Conservation (phyloP, 2,888 invertebrate species). For the Cyaniris semiargus region DNA sequence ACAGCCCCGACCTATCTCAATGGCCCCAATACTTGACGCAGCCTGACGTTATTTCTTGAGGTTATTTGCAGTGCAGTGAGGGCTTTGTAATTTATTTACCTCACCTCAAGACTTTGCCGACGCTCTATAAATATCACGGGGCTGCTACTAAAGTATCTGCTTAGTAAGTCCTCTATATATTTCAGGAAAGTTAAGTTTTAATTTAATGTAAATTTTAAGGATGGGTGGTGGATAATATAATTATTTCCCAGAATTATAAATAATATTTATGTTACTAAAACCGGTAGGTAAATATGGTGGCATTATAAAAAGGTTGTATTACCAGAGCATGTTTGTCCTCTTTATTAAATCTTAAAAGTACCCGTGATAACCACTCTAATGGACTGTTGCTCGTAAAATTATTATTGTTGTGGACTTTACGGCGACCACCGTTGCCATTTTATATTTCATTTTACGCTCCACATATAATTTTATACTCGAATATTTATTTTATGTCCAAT, state of each 20-base stretch:
- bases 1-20: neutral
- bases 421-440: constrained; percentile 60
- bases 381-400: constrained; percentile 58
- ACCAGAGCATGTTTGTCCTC: constrained; percentile 26
- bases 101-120: constrained; percentile 40
- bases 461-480: constrained; percentile 54
- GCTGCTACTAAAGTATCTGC: constrained; percentile 3
- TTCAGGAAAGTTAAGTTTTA: neutral
- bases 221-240: no score
- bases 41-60: constrained; percentile 50
- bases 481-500: neutral
- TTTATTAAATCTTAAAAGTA: constrained; percentile 43
- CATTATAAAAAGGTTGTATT: constrained; percentile 19
- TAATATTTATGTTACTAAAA: no score
- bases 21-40: constrained; percentile 29
- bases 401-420: constrained; percentile 63
- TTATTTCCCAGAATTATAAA: no score
- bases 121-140: constrained; percentile 19
- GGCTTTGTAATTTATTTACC: constrained; percentile 48
- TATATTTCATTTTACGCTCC: constrained; percentile 70
- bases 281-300: neutral
- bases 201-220: neutral
- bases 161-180: constrained; percentile 11
- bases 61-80: constrained; percentile 37
- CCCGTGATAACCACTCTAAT: constrained; percentile 48